These are phyloP conservation scores for Plecturocebus donacophilus DNA, from an alignment of 2,113 vertebrate genomes.

Conservation along the genomic window DNA sequence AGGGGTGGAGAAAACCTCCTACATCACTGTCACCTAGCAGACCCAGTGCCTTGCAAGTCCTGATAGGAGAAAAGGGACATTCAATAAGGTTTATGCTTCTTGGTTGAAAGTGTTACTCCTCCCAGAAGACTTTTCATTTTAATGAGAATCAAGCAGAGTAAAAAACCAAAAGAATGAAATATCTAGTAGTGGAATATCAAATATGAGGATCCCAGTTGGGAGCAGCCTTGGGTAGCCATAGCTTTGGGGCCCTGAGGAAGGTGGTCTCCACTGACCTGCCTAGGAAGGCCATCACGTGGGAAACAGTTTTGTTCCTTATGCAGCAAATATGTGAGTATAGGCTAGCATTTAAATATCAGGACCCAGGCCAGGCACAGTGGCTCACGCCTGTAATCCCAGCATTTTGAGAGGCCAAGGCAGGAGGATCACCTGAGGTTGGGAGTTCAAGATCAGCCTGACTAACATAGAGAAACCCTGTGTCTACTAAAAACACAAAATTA, in stretches of 20 bases:
- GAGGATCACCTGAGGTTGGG: no score
- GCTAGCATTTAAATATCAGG: background rate
- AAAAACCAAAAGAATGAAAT: background rate
- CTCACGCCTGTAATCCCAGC: no score
- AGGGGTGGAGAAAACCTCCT: no score
- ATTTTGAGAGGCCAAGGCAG: no score
- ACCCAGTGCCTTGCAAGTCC: background rate
- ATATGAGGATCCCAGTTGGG: background rate
- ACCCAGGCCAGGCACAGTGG: background rate
- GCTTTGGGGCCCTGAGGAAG: background rate
- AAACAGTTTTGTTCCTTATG: background rate
- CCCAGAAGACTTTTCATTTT: background rate
- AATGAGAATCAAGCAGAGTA: background rate
- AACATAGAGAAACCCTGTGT: no score
- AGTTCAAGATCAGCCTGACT: no score
- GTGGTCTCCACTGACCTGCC: background rate
- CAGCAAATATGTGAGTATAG: background rate
- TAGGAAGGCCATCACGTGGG: background rate
- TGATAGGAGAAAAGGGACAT: background rate
- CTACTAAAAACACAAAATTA: no score
- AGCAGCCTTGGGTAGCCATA: background rate
- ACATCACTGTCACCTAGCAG: no score
- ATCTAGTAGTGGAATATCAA: background rate
- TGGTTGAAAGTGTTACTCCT: background rate
- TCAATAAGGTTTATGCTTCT: background rate